Evolutionary conservation across 2,797 vertebrate genomes (phyloP), one percentile per base, ranked within the genome.

Genomic region (Sebastes nivosus): DNA sequence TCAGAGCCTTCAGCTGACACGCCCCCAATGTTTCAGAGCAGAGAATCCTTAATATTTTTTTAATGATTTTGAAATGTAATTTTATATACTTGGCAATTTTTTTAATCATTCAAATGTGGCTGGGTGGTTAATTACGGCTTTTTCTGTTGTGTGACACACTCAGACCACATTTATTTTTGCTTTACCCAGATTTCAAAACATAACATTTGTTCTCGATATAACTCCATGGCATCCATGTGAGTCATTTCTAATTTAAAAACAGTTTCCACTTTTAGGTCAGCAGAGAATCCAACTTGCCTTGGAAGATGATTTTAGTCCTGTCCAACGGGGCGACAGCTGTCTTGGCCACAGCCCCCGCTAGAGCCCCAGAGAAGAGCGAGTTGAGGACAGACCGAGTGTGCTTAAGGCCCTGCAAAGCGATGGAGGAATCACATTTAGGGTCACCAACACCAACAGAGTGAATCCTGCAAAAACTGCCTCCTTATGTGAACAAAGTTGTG

Each of bases 251-350:
- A 77, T 63, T 6, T 74, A 50, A 75, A 80, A 80, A 29, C 12
- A 12, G 22, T 59, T 75, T 12, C 20, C 59, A 64, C 18, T 80
- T 80, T 60, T 46, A 88, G 65, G 25, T 79, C 54, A 72, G n/a
- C 42, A 29, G 52, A 66, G 75, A 34, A 42, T 3, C 11, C 36
- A 16, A 78, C 90, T 91, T 95, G 95, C 99, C 98, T 97, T 99
- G 99, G 89, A 99, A 99, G 91, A 99, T 99, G 93, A 99, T 99
- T 96, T 99, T 99, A 79, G 98, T 99, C 93, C 99, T 95, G 86
- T 99, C 99, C 95, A 99, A 85, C 0, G 99, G 99, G 57, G 99
- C 99, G 27, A 99, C 98, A 0, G 96, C 95, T 0, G 99, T 99
- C 93, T 99, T 99, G 87, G 98, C 98, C 67, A 99, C 96, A 8